Evolutionary conservation across 2,113 vertebrate species (phyloP), one percentile per base, ranked within the genome.

Genomic region (Aegotheles bennettii): DNA sequence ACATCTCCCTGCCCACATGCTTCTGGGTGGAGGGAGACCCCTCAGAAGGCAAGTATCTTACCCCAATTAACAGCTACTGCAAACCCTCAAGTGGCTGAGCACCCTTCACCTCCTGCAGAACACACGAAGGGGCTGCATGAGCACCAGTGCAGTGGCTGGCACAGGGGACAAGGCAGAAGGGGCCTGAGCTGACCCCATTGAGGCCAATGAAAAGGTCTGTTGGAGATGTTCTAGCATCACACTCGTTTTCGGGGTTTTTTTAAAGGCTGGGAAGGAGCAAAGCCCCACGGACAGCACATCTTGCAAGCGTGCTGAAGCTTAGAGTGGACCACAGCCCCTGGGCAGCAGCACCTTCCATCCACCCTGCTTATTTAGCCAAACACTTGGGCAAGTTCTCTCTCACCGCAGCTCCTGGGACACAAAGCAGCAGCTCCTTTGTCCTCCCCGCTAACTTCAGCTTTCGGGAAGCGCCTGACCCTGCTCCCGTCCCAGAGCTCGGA

Each of bases 101-200:
- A 53, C 9, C 48, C 42, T 79, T 42, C 18, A 13, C 11, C 73
- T 61, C 21, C 51, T 8, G 17, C n/a, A 10, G 50, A 12, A n/a
- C 31, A 13, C 6, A 2, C 7, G 0, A 1, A 76, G 18, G 51
- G 70, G 45, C 26, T 1, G 25, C 45, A 18, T 0, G 5, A 60
- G 45, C 48, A 12, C 17, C 40, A 63, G 70, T 24, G 3, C 2
- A 13, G 59, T 2, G 3, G 19, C 26, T 36, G 45, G 53, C 47
- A 31, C 13, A 5, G 42, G 33, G 67, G n/a, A 36, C 15, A 8
- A 31, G 31, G n/a, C 51, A 36, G 40, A 26, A 43, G 6, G 67
- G 7, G 26, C 29, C 51, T 6, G 57, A 48, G 17, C 35, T 2
- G 24, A 28, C 19, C 16, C 14, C 36, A 23, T 6, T 4, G 1